Percentiles rank a stretch among this genome's conserved stretches.
These are phyloP conservation scores for Aurelia coerulea DNA, from an alignment of 30 jellyfish, hydroid and myxozoan genomes.

Conservation along the genomic window DNA sequence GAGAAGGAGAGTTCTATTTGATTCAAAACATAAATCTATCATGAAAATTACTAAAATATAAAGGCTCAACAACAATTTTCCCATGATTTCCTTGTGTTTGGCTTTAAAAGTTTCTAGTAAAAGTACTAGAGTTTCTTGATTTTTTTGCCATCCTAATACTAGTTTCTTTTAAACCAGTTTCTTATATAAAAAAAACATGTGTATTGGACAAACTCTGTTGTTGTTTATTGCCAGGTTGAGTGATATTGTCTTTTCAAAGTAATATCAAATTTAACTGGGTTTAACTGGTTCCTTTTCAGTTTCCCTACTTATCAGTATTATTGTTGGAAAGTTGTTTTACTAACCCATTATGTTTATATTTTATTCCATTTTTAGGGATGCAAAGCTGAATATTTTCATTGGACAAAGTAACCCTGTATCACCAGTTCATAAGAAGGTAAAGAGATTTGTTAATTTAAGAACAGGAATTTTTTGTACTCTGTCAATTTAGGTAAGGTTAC, in stretches of 20 bases:
- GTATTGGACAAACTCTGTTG: no score
- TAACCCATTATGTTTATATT: background rate
- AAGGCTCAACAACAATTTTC: no score
- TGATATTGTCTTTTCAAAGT: background rate
- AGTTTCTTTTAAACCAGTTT: no score
- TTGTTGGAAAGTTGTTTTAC: background rate
- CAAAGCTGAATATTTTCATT: constrained; percentile 38
- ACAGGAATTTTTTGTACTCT: background rate
- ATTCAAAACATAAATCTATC: no score
- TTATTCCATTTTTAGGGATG: constrained; percentile 13
- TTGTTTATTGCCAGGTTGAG: no score
- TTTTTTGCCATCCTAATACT: no score
- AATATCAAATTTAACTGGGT: background rate
- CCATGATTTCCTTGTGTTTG: no score
- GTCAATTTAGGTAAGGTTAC: background rate
- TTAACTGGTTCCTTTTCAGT: background rate
- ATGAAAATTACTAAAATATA: no score
- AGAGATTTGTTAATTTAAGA: background rate
- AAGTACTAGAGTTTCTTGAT: no score
- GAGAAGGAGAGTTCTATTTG: no score
- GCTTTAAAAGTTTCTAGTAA: no score
- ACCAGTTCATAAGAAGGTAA: constrained; percentile 34
- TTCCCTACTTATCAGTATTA: background rate
- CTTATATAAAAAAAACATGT: no score
- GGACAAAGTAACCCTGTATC: constrained; percentile 36